Conservation (phyloP, 2,113 vertebrate species). For the Gambusia affinis region DNA sequence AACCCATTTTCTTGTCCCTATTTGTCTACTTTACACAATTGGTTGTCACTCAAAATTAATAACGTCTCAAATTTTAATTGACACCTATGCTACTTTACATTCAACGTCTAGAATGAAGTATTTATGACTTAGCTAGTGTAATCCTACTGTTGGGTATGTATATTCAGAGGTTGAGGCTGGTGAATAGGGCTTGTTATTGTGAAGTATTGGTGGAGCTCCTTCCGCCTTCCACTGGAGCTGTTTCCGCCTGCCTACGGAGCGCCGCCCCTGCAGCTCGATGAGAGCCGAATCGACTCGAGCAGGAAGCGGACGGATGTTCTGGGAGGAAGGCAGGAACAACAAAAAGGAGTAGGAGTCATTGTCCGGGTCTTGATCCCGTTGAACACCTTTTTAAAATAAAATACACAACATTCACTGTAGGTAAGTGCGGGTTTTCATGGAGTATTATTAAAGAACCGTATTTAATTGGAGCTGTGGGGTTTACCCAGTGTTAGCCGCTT, state of each 20-base stretch:
- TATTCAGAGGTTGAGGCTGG: too few relatives aligned
- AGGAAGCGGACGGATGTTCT: slow-evolving; percentile 62
- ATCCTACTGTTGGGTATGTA: too few relatives aligned
- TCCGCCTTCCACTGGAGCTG: not conserved
- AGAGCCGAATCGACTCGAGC: not conserved
- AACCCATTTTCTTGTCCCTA: too few relatives aligned
- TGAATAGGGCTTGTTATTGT: too few relatives aligned
- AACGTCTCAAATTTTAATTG: too few relatives aligned
- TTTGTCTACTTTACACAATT: too few relatives aligned
- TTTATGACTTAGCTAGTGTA: too few relatives aligned
- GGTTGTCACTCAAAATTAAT: too few relatives aligned
- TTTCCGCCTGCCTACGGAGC: not conserved
- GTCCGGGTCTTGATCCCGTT: slow-evolving; percentile 40
- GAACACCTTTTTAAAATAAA: slow-evolving; percentile 6
- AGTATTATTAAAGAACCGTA: fast-evolving
- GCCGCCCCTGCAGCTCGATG: not conserved
- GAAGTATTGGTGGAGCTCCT: not conserved
- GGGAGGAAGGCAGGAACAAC: slow-evolving; percentile 64
- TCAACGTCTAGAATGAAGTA: too few relatives aligned
- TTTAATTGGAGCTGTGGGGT: not conserved
- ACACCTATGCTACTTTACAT: too few relatives aligned
- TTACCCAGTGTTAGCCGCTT: not conserved
- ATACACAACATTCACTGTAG: slow-evolving; percentile 1
- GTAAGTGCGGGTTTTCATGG: not conserved
- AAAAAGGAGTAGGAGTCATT: slow-evolving; percentile 61